Evolutionary conservation across 2,797 vertebrate species (phyloP).

Genomic region (Arnoldichthys spilopterus): DNA sequence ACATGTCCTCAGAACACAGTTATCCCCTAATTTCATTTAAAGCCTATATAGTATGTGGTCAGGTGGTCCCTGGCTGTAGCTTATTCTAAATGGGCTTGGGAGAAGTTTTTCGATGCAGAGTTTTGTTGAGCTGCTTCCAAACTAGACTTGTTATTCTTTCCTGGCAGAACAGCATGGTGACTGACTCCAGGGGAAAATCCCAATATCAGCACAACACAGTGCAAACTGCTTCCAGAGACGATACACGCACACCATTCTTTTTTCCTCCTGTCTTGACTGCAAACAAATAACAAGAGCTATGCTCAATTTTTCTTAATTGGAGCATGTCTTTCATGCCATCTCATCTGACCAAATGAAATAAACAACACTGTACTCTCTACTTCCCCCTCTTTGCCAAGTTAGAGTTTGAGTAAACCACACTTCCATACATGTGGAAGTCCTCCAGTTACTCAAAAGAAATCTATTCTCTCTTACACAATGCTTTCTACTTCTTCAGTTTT

Average conservation of each 20-base stretch:
- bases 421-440: constrained; percentile 13
- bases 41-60: not conserved
- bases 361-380: not conserved
- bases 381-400: not conserved
- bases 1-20: constrained; percentile 6
- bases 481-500: constrained; percentile 57
- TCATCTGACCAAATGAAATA: constrained; percentile 9
- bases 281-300: not conserved
- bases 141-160: constrained; percentile 56
- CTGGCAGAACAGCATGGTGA: constrained; percentile 47
- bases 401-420: constrained; percentile 18
- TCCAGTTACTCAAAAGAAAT: constrained; percentile 17
- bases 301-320: constrained; percentile 16
- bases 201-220: constrained; percentile 53
- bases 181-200: constrained; percentile 55
- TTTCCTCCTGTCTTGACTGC: constrained; percentile 27
- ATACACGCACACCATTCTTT: constrained; percentile 29
- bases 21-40: not conserved
- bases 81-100: not conserved
- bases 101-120: not conserved
- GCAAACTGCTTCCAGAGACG: constrained; percentile 34
- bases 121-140: constrained; percentile 37
- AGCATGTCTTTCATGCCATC: constrained; percentile 8
- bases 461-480: constrained; percentile 49
- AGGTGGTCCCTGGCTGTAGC: not conserved